Conservation (phyloP, 2,113 vertebrate species). For the Dicaeum eximium region DNA sequence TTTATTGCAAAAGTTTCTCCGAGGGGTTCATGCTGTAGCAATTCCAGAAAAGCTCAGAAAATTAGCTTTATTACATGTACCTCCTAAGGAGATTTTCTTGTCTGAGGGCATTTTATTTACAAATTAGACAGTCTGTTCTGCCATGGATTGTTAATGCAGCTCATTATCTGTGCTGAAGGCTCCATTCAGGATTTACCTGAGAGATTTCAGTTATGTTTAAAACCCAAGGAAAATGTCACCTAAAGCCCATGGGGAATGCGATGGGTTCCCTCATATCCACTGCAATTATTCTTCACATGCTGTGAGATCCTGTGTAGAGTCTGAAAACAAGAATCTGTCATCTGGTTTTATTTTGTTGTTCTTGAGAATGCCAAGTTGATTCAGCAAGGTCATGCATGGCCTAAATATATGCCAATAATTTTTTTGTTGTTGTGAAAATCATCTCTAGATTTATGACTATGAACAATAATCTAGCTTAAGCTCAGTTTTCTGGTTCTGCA, state of each 20-base stretch:
- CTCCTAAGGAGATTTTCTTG: not conserved
- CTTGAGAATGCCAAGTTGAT: slow-evolving; percentile 33
- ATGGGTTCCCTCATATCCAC: not conserved
- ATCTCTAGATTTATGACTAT: slow-evolving; percentile 47
- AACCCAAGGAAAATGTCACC: not conserved
- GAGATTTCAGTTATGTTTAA: not conserved
- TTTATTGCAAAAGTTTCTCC: slow-evolving; percentile 2
- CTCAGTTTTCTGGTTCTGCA: slow-evolving; percentile 13
- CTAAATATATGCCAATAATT: slow-evolving; percentile 26
- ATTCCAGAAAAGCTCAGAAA: slow-evolving; percentile 22
- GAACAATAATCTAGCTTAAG: slow-evolving; percentile 13
- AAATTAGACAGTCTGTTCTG: not conserved
- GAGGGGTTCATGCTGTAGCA: not conserved
- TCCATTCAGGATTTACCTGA: not conserved
- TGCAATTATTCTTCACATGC: not conserved
- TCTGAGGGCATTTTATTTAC: not conserved
- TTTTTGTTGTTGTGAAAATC: slow-evolving; percentile 42
- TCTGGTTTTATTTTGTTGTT: slow-evolving; percentile 39
- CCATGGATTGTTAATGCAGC: not conserved
- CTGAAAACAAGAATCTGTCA: slow-evolving; percentile 30
- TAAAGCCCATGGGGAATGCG: not conserved
- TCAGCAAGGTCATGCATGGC: slow-evolving; percentile 32
- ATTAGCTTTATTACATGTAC: not conserved
- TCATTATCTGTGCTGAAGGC: not conserved
- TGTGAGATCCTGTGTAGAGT: not conserved